These are phyloP conservation scores for Erythrolamprus reginae DNA, from an alignment of 2,113 vertebrate species.

Conservation along the genomic window DNA sequence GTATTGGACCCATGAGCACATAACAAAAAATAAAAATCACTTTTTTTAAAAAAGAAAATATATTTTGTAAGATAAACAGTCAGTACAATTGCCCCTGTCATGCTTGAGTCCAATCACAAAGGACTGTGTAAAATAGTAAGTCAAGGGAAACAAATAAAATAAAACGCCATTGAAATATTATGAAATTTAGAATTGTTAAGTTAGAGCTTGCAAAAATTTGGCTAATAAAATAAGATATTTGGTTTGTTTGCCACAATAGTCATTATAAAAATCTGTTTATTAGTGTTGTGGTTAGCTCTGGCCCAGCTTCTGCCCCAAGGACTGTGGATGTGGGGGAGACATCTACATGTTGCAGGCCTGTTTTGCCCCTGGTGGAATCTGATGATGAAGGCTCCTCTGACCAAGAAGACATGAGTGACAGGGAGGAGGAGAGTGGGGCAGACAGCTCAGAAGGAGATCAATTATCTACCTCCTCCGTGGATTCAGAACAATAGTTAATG, in stretches of 20 bases:
- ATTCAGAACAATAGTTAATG: too few relatives aligned
- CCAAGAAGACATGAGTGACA: too few relatives aligned
- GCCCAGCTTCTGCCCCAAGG: too few relatives aligned
- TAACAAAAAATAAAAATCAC: not conserved
- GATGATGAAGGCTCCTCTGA: too few relatives aligned
- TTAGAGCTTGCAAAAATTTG: not conserved
- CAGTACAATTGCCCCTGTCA: not conserved
- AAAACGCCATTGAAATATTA: not conserved
- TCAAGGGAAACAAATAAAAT: not conserved
- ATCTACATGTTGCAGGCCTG: too few relatives aligned
- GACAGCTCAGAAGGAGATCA: too few relatives aligned
- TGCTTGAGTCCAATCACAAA: not conserved
- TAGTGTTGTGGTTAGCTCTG: too few relatives aligned
- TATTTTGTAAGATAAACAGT: not conserved
- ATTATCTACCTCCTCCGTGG: too few relatives aligned
- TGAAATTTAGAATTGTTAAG: not conserved
- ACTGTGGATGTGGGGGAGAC: too few relatives aligned
- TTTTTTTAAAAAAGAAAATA: not conserved
- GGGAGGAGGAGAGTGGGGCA: too few relatives aligned
- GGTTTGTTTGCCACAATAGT: not conserved
- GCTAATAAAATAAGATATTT: not conserved
- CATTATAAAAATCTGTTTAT: not conserved
- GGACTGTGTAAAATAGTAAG: not conserved
- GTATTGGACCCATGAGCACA: not conserved
- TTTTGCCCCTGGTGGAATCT: too few relatives aligned